These are phyloP conservation scores for Montipora efflorescens DNA, from an alignment of 64 coral and sea anemone species.

Conservation along the genomic window DNA sequence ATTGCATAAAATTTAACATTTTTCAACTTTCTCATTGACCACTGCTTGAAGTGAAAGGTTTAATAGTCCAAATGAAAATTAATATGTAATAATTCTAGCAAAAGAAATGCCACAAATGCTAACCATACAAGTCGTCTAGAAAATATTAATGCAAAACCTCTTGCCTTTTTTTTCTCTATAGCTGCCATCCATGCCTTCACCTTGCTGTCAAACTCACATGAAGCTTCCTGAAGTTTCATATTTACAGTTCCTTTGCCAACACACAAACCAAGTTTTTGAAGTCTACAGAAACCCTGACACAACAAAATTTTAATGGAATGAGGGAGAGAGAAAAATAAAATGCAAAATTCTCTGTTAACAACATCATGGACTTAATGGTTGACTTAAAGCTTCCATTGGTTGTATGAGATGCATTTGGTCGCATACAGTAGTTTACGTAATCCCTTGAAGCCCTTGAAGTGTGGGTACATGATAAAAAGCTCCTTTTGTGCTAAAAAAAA, in stretches of 20 bases:
- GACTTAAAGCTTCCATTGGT: background rate
- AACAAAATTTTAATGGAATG: conserved; percentile 8
- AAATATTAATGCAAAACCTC: background rate
- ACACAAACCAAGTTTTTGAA: conserved; percentile 25
- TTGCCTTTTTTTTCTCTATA: conserved; percentile 20
- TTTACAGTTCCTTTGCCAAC: conserved; percentile 16
- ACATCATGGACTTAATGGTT: background rate
- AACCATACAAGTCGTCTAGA: background rate
- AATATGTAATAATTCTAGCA: conserved; percentile 6
- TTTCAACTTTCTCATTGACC: background rate
- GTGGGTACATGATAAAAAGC: background rate
- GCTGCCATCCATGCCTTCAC: conserved; percentile 18
- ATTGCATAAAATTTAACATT: conserved; percentile 1
- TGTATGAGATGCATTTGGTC: background rate
- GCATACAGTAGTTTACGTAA: background rate
- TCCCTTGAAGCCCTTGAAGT: background rate
- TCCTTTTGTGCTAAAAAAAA: background rate
- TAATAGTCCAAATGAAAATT: background rate
- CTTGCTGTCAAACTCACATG: conserved; percentile 10
- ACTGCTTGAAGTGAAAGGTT: background rate
- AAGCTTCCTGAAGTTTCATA: conserved; percentile 12
- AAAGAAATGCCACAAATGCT: background rate
- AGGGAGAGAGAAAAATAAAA: background rate
- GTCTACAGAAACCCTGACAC: conserved; percentile 13
- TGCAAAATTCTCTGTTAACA: background rate